These are phyloP conservation scores for Neotoxoptera formosana DNA, from an alignment of 1,140 invertebrate species.

Conservation along the genomic window DNA sequence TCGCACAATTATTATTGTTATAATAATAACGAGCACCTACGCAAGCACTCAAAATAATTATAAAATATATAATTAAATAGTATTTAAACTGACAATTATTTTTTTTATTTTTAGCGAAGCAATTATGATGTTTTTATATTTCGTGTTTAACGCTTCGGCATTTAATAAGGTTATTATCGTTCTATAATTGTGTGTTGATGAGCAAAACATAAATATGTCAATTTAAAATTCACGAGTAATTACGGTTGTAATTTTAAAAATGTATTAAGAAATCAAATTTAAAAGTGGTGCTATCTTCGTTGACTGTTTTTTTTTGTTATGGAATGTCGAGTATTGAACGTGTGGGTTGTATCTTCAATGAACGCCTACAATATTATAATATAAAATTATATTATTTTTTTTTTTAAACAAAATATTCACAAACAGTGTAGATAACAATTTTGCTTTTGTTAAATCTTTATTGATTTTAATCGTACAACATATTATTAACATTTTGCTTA, in stretches of 20 bases:
- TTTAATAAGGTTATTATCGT: background rate
- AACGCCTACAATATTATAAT: background rate
- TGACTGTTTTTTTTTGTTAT: background rate
- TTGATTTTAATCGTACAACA: no score
- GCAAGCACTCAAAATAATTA: background rate
- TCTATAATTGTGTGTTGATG: background rate
- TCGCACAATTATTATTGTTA: background rate
- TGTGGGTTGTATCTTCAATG: background rate
- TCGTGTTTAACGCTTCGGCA: background rate
- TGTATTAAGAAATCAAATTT: background rate
- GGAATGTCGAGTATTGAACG: background rate
- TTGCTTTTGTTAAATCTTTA: background rate
- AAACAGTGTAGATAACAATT: background rate
- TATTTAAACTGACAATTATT: background rate
- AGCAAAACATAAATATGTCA: background rate
- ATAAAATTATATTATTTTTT: background rate
- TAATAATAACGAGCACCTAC: no score
- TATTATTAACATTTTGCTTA: background rate
- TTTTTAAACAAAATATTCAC: background rate
- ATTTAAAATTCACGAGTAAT: background rate
- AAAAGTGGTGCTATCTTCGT: background rate
- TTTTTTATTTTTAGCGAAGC: background rate
- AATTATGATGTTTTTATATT: background rate
- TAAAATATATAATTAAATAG: background rate
- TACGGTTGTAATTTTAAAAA: no score